A percentile compares a stretch with the other conserved stretches of the same genome.
Evolutionary conservation across 1,140 invertebrate genomes (phyloP).

Genomic region (Metopolophium dirhodum): DNA sequence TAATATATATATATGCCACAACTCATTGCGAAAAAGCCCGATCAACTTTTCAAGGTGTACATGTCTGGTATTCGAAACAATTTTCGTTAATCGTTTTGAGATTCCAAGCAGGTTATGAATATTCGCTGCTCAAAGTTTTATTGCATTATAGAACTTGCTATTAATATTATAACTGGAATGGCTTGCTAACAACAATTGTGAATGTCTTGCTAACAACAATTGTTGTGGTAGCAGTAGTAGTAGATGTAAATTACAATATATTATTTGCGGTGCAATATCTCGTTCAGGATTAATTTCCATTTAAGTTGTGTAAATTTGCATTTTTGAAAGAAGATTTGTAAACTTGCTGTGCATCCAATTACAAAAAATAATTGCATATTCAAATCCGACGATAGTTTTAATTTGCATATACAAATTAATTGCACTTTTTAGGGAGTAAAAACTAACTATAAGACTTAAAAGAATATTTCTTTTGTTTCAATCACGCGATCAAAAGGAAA

Average conservation of each 20-base stretch:
- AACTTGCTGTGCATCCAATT: constrained; percentile 37
- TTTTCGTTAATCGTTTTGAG: not conserved
- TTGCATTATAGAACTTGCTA: not conserved
- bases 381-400: not conserved
- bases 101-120: not conserved
- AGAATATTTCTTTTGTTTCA: not conserved
- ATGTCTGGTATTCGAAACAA: not conserved
- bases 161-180: not conserved
- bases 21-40: too few species aligned
- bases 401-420: constrained; percentile 21
- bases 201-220: not conserved
- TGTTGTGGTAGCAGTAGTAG: not conserved
- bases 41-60: not conserved
- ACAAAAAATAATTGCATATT: constrained; percentile 41
- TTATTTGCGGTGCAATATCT: constrained; percentile 14
- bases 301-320: constrained; percentile 32
- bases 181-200: not conserved
- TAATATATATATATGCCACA: too few species aligned
- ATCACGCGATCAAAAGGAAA: not conserved
- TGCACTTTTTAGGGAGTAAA: not conserved
- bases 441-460: not conserved
- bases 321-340: constrained; percentile 35
- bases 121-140: not conserved
- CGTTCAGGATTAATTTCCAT: constrained; percentile 27
- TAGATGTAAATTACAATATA: not conserved